Percentiles rank a stretch among this genome's conserved stretches.
Conservation (phyloP, 2,888 invertebrate species). For the Leuctra nigra region DNA sequence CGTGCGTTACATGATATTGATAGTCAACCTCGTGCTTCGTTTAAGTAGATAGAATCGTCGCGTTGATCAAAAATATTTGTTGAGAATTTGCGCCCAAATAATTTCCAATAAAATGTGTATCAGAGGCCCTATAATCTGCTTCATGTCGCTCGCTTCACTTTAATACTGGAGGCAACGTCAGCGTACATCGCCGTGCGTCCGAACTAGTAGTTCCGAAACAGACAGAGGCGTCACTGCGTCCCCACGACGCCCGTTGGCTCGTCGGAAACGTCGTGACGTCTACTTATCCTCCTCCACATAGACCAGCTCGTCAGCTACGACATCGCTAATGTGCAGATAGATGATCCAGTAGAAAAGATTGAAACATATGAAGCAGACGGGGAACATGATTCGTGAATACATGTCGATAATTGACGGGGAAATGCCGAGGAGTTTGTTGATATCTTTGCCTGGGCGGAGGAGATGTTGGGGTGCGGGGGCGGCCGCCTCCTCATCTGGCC, state of each 20-base stretch:
- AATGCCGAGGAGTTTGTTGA: constrained; percentile 83
- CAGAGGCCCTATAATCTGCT: too few species aligned
- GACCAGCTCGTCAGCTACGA: constrained; percentile 89
- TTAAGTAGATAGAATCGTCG: too few species aligned
- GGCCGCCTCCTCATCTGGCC: constrained; percentile 56
- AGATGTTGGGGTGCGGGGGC: constrained; percentile 60
- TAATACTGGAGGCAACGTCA: constrained; percentile 8
- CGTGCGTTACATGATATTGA: too few species aligned
- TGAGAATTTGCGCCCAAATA: too few species aligned
- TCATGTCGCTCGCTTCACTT: constrained; percentile 13
- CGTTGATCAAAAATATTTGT: too few species aligned
- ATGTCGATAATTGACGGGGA: constrained; percentile 98
- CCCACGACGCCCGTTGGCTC: background rate
- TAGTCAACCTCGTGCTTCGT: too few species aligned
- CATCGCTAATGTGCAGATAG: constrained; percentile 92
- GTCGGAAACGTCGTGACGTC: constrained; percentile 22
- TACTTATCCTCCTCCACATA: constrained; percentile 65
- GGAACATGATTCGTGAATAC: constrained; percentile 96
- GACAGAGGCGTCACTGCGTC: constrained; percentile 12
- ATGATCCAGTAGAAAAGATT: constrained; percentile 98
- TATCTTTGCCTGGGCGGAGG: constrained; percentile 79
- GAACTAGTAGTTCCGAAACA: too few species aligned
- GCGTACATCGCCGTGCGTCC: constrained; percentile 6
- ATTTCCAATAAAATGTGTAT: too few species aligned
- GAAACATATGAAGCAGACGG: constrained; percentile 97